Evolutionary conservation across 2,797 vertebrate genomes (phyloP).

Genomic region (Scyliorhinus canicula): DNA sequence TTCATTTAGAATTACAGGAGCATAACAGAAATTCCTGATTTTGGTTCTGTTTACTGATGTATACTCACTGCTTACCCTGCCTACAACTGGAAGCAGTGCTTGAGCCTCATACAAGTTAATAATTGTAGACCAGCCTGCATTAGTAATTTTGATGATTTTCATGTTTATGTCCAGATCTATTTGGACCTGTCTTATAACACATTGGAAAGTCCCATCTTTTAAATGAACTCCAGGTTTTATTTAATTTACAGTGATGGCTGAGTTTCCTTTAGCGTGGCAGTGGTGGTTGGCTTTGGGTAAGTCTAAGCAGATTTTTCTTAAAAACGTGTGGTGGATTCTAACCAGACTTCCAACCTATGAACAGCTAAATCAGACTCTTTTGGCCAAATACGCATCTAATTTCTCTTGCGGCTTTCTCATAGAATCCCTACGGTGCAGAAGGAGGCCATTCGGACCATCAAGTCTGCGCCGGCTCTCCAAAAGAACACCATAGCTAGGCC

Average conservation of each 20-base stretch:
- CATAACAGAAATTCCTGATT: not conserved
- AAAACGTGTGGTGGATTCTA: not conserved
- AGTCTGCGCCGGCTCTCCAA: too few relatives aligned
- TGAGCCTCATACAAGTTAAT: not conserved
- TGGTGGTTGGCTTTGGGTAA: constrained; percentile 64
- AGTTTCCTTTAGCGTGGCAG: constrained; percentile 60
- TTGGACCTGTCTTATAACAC: not conserved
- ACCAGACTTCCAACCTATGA: not conserved
- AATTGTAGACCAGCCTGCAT: not conserved
- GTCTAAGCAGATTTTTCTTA: not conserved
- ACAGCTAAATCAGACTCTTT: not conserved
- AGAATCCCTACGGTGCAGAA: too few relatives aligned
- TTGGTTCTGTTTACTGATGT: not conserved
- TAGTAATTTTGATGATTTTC: not conserved
- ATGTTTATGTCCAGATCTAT: not conserved
- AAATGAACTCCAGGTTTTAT: constrained; percentile 32
- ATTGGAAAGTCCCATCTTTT: not conserved
- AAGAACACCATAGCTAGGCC: too few relatives aligned
- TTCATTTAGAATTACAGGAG: not conserved
- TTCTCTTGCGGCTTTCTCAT: too few relatives aligned
- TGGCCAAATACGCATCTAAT: not conserved
- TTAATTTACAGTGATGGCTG: constrained; percentile 60
- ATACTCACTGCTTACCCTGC: not conserved
- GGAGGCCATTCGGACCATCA: too few relatives aligned
- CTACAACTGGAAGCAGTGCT: not conserved